Percentiles rank a stretch among this genome's conserved stretches.
Conservation (phyloP, 1,140 invertebrate genomes). For the Sweltsa coloradensis region DNA sequence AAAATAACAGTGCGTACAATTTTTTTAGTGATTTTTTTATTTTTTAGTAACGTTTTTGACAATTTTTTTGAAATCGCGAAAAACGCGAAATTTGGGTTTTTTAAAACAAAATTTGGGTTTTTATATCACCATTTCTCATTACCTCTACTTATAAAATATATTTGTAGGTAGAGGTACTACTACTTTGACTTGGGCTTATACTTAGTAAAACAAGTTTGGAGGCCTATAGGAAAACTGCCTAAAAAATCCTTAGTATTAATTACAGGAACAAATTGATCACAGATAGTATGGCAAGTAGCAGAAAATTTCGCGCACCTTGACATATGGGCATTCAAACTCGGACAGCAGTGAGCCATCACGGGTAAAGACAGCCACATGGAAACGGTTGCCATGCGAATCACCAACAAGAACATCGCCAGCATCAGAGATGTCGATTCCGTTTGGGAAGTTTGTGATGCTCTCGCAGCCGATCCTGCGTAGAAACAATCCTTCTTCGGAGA, state of each 20-base stretch:
- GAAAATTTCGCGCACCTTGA: constrained; percentile 83
- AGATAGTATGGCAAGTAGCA: too few relatives aligned
- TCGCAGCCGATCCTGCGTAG: constrained; percentile 87
- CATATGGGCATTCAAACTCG: constrained; percentile 92
- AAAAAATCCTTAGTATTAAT: background rate
- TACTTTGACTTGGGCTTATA: too few relatives aligned
- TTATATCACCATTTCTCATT: too few relatives aligned
- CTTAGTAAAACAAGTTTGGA: background rate
- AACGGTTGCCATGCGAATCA: constrained; percentile 94
- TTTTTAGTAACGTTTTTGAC: too few relatives aligned
- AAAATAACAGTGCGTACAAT: too few relatives aligned
- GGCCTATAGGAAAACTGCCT: background rate
- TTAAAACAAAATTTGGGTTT: too few relatives aligned
- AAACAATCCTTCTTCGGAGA: constrained; percentile 82
- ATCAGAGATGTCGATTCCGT: constrained; percentile 94
- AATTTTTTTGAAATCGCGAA: too few relatives aligned
- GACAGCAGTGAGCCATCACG: constrained; percentile 75
- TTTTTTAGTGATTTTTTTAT: too few relatives aligned
- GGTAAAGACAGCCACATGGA: constrained; percentile 90
- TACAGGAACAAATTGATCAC: background rate
- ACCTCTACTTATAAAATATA: too few relatives aligned
- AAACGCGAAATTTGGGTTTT: too few relatives aligned
- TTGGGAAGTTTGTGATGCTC: constrained; percentile 91
- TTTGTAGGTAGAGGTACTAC: too few relatives aligned
- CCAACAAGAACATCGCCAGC: constrained; percentile 92